These are phyloP conservation scores for Drosophila picticornis DNA, from an alignment of 2,888 invertebrate species.

Conservation along the genomic window DNA sequence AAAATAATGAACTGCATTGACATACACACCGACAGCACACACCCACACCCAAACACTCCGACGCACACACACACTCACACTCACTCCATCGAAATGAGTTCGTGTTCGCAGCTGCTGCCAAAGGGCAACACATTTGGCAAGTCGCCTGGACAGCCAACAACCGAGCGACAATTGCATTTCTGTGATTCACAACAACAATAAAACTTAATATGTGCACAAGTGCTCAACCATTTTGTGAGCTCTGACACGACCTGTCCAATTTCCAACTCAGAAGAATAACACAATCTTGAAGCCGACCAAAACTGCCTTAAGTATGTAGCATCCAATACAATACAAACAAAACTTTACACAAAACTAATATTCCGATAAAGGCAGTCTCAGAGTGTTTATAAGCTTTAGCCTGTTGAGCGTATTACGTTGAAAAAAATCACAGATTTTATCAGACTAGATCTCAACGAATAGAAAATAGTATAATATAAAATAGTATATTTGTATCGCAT, in stretches of 20 bases:
- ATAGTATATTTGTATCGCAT: background rate
- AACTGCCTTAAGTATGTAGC: background rate
- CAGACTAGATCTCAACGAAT: background rate
- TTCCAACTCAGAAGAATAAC: background rate
- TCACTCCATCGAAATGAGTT: constrained; percentile 25
- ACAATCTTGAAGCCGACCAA: background rate
- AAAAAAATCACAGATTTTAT: background rate
- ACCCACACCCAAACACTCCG: background rate
- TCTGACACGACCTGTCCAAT: background rate
- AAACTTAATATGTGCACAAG: background rate
- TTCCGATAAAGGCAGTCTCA: background rate
- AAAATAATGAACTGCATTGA: constrained; percentile 70
- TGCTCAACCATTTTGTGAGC: background rate
- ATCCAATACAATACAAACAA: background rate
- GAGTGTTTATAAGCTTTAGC: background rate
- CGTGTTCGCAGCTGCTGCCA: constrained; percentile 63
- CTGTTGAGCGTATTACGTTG: background rate
- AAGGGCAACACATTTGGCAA: constrained; percentile 52
- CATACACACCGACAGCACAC: background rate
- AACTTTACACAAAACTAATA: constrained; percentile 1
- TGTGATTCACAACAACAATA: constrained; percentile 10
- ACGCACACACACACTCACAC: background rate
- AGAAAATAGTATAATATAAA: no score
- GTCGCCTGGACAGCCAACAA: constrained; percentile 35
- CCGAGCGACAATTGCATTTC: constrained; percentile 41